Conservation (phyloP, 2,113 vertebrate species). For the Pyrgilauda ruficollis region DNA sequence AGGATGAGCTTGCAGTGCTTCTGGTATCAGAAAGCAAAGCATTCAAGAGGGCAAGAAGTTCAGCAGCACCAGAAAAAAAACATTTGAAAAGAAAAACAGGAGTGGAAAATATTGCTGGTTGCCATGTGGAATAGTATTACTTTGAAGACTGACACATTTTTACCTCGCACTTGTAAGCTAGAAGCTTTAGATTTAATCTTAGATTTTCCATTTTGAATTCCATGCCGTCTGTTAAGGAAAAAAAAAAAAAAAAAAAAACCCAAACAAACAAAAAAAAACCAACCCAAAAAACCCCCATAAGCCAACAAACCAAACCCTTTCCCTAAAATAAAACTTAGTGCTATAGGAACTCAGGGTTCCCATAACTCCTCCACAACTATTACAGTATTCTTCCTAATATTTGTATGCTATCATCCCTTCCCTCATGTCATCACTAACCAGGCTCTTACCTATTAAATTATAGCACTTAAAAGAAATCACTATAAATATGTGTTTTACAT, state of each 20-base stretch:
- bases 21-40: not conserved
- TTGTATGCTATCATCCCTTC: not conserved
- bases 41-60: slow-evolving; percentile 7
- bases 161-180: slow-evolving; percentile 27
- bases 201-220: slow-evolving; percentile 36
- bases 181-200: slow-evolving; percentile 37
- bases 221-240: not conserved
- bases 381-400: not conserved
- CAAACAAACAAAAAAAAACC: too few relatives aligned
- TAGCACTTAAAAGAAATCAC: not conserved
- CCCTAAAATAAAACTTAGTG: not conserved
- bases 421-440: not conserved
- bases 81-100: slow-evolving; percentile 39
- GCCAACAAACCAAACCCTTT: not conserved
- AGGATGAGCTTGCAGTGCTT: not conserved
- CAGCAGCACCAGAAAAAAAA: slow-evolving; percentile 14
- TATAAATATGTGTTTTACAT: not conserved
- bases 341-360: not conserved
- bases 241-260: not conserved
- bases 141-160: slow-evolving; percentile 27
- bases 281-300: not conserved
- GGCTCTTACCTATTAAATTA: not conserved
- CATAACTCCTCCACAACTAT: not conserved
- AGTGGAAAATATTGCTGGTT: slow-evolving; percentile 28
- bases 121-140: slow-evolving; percentile 18